Evolutionary conservation across 2,113 vertebrate genomes (phyloP), one percentile per base, ranked within the genome.

Genomic region (Osmerus mordax): DNA sequence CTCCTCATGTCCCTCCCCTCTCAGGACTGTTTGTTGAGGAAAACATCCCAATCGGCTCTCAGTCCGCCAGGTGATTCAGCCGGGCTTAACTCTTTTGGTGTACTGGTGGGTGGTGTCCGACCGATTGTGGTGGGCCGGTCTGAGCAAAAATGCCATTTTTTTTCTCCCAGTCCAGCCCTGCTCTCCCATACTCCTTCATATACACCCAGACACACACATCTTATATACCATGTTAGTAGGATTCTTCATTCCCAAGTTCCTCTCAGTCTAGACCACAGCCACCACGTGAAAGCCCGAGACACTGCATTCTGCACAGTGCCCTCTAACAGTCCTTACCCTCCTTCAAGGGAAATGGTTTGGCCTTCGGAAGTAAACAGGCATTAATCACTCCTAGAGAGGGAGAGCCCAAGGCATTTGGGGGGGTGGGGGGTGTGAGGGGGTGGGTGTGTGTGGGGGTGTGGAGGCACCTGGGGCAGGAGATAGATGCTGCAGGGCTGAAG

Each of bases 331-430:
- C 77, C 70, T 82, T 58, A 67, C 80, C 78, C 80, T 77, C 70
- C 74, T 69, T 66, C 65, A 69, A 54, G 81, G 85, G 84, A 86
- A 87, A 89, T 83, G 88, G 82, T 75, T 84, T 83, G 85, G 88
- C 88, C 88, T 89, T 83, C 87, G 60, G 88, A 89, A 90, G 90
- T 92, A 92, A 93, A 91, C 89, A 91, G 83, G 83, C 91, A 93
- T 93, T 93, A 91, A 93, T 93, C 92, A 93, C 87, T 85, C 62
- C 76, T 76, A 82, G 84, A 86, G 89, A 90, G 87, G 90, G 79
- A 82, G 83, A 86, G 89, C 89, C 84, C 80, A 81, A 84, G 86
- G 89, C 88, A 62, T 87, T 85, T 86, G 85, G 79, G 86, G 86
- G 89, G 87, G 89, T 78, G 81, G 82, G 86, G 89, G 25, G 53